Base-by-base conservation (phyloP, 2,113 vertebrate genomes). In the Sula dactylatra region DNA sequence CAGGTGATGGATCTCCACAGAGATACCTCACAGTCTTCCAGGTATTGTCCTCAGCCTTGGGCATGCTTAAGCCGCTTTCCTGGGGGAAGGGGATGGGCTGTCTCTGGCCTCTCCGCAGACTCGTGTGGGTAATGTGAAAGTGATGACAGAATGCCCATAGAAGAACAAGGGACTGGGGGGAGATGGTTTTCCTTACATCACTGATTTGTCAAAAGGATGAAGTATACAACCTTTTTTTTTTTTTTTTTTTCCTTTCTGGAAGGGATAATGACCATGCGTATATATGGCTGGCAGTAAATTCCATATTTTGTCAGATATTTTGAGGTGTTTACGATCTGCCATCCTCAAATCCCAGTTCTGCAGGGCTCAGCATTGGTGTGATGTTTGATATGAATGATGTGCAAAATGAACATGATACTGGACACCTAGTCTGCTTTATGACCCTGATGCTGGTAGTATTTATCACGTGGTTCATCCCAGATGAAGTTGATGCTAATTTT, bases 121-220 rank as follows among this genome's bases (percentile, higher is more conserved):
- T 21, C 49, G 16, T 12, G 55, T 0, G 5, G 50, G 12, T 42
- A 26, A 69, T 3, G 17, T 17, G 59, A 56, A 7, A 2, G 2
- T 1, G 4, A 27, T 45, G 27, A 55, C 38, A 38, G 44, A 82
- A 58, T 8, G 7, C 38, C n/a, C 19, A 2, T 7, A 55, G 47
- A 45, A 56, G 79, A 83, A 26, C 32, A 52, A 49, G 29, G 22
- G 6, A 31, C 4, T 4, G 2, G 1, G 5, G 3, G 4, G 11
- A 79, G 36, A 18, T 25, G 16, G 9, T 44, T 38, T 89, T 91
- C 25, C 49, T 69, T 72, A 15, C 10, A 29, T 61, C 31, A 7
- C 13, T 69, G 40, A 11, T 67, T 82, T 45, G 16, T 70, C 29
- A 69, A 16, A 66, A 78, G n/a, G n/a, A 18, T 84, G 13, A 74